phyloP scores from a whole-genome alignment of 2,888 invertebrate genomes.

The Ganaspis brasiliensis region DNA sequence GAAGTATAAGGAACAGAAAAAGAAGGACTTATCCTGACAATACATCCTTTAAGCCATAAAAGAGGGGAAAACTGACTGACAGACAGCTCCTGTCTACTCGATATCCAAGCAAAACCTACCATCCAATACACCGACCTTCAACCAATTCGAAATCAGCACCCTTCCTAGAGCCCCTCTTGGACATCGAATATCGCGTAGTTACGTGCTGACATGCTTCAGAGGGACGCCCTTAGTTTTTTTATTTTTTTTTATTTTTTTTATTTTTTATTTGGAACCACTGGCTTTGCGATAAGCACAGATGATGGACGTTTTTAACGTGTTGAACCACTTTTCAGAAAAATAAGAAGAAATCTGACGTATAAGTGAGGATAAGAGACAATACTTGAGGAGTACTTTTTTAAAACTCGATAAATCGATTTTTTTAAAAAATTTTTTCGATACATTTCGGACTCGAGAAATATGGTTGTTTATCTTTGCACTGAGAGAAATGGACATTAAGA shows the following conservation, averaged over 20 bases:
- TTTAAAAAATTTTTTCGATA: no score
- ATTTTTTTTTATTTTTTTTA: slow-evolving; percentile 8
- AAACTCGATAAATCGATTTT: no score
- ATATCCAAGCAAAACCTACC: slow-evolving; percentile 71
- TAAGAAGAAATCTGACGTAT: not conserved
- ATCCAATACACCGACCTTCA: slow-evolving; percentile 51
- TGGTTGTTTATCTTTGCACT: no score
- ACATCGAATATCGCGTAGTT: slow-evolving; percentile 44
- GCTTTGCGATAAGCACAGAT: slow-evolving; percentile 27
- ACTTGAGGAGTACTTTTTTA: no score
- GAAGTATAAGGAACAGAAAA: slow-evolving; percentile 48
- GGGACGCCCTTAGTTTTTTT: slow-evolving; percentile 34
- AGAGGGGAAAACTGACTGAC: slow-evolving; percentile 59
- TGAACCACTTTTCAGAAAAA: not conserved
- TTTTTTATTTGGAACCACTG: not conserved
- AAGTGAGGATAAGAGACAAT: no score
- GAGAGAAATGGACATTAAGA: no score
- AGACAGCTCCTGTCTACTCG: slow-evolving; percentile 75
- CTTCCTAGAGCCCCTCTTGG: slow-evolving; percentile 43
- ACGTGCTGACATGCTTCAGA: slow-evolving; percentile 43
- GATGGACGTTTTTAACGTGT: slow-evolving; percentile 31
- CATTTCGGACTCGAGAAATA: no score
- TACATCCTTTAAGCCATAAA: slow-evolving; percentile 70
- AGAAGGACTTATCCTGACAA: slow-evolving; percentile 73
- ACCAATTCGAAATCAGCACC: slow-evolving; percentile 44